A percentile compares a stretch with the other conserved stretches of the same genome.
These are phyloP conservation scores for Rhynchonycteris naso DNA, from an alignment of 2,797 vertebrate genomes.

Conservation along the genomic window DNA sequence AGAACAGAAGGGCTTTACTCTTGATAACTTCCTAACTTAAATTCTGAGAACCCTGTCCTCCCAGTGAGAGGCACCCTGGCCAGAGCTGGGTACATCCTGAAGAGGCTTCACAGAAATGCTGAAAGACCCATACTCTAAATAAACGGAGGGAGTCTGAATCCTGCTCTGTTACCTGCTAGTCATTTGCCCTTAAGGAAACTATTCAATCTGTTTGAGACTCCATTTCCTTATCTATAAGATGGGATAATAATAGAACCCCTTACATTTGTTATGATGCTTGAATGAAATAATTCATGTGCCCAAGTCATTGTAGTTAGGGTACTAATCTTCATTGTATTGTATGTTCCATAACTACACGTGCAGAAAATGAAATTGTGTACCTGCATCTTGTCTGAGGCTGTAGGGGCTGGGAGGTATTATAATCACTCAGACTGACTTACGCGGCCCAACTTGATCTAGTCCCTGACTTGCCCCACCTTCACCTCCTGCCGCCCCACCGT, in stretches of 20 bases:
- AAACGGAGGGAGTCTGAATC: background rate
- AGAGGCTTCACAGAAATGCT: background rate
- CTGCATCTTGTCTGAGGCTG: background rate
- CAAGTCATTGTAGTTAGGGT: background rate
- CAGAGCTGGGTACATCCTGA: background rate
- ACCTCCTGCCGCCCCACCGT: background rate
- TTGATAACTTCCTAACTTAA: background rate
- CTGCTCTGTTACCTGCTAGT: background rate
- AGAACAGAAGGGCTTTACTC: background rate
- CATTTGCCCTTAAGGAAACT: background rate
- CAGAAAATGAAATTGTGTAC: background rate
- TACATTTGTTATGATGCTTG: background rate
- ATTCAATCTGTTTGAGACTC: background rate
- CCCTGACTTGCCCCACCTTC: background rate
- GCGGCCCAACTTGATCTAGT: background rate
- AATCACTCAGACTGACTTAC: background rate
- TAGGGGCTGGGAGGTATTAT: background rate
- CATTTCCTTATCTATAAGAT: background rate
- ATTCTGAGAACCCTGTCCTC: background rate
- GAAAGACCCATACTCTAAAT: background rate
- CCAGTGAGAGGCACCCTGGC: background rate
- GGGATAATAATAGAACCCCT: background rate
- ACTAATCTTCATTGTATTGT: background rate
- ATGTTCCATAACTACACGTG: background rate
- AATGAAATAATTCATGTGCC: background rate